Evolutionary conservation across 2,797 vertebrate genomes (phyloP), one percentile per base, ranked within the genome.

Genomic region (Parauchenoglanis ngamensis): DNA sequence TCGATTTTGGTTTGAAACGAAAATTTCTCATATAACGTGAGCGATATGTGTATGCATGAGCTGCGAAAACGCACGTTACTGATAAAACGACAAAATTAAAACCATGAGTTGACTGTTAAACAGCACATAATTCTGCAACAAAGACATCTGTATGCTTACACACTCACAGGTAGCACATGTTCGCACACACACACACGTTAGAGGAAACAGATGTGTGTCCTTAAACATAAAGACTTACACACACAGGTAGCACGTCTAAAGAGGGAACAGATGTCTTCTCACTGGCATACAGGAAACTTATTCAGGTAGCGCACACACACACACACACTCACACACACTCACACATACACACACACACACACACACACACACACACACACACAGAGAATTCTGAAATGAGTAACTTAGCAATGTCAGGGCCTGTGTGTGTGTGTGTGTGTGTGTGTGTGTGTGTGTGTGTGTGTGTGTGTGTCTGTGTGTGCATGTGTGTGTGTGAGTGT

Each of bases 401-500:
- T 92, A 93, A 91, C 93, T 92, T 28, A 65, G 11, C 49, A 56
- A 63, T 89, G 92, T 94, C 93, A 94, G 94, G 93, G 94, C 92
- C 91, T 90, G 90, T 92, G 93, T 94, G 94, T 94, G 44, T 63
- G 15, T 70, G 25, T 76, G 56, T 82, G 83, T 83, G 85, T 72
- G 31, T 44, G 85, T 80, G 73, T 72, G 84, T 82, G 78, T 73
- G 68, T 67, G 78, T 77, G 65, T 77, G 86, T 88, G 84, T 75
- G 78, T 70, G 87, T 31, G 84, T 81, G 59, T 68, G 84, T 78
- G 76, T 84, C 75, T 91, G 90, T 92, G 94, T 94, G 94, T 94
- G 81, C 94, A 92, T 91, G 92, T 93, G 94, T 94, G 94, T 94
- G 93, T n/a, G n/a, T n/a, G n/a, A n/a, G n/a, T n/a, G n/a, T n/a